These are phyloP conservation scores for Pseudorectes ferrugineus DNA, from an alignment of 2,113 vertebrate genomes.

Conservation along the genomic window DNA sequence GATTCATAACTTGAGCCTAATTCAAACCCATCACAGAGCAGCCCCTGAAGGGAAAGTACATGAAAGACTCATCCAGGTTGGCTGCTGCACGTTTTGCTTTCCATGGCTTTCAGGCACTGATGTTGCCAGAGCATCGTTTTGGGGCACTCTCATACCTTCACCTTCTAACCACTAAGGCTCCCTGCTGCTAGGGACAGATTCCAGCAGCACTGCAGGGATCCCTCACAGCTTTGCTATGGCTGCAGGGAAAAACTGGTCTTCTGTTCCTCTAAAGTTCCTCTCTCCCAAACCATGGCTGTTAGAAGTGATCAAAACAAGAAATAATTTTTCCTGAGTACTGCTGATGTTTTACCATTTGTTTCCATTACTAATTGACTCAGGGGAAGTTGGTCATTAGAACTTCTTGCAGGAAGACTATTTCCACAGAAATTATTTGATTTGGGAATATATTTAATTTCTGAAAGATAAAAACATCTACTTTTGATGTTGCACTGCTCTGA, in stretches of 20 bases:
- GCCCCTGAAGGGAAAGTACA: not conserved
- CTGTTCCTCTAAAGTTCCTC: not conserved
- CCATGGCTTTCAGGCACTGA: not conserved
- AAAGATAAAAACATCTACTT: not conserved
- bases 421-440: not conserved
- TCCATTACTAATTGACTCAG: not conserved
- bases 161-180: not conserved
- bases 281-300: not conserved
- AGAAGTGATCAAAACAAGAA: not conserved
- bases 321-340: not conserved
- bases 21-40: not conserved
- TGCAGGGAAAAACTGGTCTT: not conserved
- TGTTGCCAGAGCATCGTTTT: not conserved
- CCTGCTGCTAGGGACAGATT: not conserved
- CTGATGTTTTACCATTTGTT: constrained; percentile 1
- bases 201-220: not conserved
- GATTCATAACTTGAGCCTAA: constrained; percentile 8
- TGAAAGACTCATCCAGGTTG: not conserved
- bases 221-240: not conserved
- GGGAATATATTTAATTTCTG: not conserved
- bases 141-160: not conserved
- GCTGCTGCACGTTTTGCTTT: not conserved
- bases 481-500: not conserved
- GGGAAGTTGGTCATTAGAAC: not conserved
- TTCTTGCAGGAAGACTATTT: not conserved